These are phyloP conservation scores for Kobus ellipsiprymnus DNA, from an alignment of 2,113 vertebrate genomes.

Conservation along the genomic window DNA sequence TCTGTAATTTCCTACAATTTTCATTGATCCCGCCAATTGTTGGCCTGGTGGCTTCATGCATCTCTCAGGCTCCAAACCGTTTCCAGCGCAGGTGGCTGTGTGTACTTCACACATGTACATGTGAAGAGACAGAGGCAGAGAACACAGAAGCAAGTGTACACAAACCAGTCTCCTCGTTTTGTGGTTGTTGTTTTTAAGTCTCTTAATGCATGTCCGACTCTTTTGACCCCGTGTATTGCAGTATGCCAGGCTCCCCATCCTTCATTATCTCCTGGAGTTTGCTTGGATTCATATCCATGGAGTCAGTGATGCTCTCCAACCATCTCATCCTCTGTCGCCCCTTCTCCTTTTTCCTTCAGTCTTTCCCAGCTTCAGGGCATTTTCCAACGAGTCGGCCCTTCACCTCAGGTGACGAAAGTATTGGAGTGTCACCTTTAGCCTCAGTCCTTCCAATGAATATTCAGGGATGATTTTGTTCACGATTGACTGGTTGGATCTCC, in stretches of 20 bases:
- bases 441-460: not conserved
- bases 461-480: not conserved
- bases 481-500: not conserved
- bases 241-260: not conserved
- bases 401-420: not conserved
- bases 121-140: not conserved
- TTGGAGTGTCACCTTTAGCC: not conserved
- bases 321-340: not conserved
- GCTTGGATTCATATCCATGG: not conserved
- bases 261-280: not conserved
- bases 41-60: not conserved
- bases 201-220: rapidly evolving
- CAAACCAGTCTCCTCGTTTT: not conserved
- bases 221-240: not conserved
- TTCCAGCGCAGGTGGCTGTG: not conserved
- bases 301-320: not conserved
- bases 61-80: too few species aligned
- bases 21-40: not conserved
- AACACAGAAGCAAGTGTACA: rapidly evolving
- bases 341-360: not conserved
- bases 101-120: rapidly evolving
- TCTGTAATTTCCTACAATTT: rapidly evolving
- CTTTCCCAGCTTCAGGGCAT: not conserved
- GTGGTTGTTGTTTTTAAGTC: not conserved
- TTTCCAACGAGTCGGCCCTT: rapidly evolving